Evolutionary conservation across 2,113 vertebrate species (phyloP).

Genomic region (Lampris megalopsis): DNA sequence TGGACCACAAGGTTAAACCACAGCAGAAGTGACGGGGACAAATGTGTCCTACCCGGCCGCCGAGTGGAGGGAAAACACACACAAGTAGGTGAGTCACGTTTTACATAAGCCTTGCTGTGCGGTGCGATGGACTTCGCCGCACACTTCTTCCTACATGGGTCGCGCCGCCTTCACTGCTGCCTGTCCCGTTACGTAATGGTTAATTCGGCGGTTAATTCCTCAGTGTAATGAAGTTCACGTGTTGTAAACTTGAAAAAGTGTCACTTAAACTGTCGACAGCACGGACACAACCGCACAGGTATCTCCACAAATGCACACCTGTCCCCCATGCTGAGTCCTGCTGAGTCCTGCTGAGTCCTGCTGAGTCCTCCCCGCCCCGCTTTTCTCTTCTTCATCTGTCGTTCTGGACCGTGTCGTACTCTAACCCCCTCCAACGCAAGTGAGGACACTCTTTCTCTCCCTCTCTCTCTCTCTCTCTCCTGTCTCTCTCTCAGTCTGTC

Average conservation of each 20-base stretch:
- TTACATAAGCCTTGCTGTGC: no score
- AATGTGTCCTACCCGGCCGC: no score
- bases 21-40: no score
- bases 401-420: conserved; percentile 69
- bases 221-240: conserved; percentile 34
- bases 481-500: no score
- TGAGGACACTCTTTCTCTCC: background rate
- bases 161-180: no score
- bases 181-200: no score
- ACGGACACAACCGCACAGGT: background rate
- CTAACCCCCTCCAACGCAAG: conserved; percentile 63
- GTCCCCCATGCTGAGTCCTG: conserved; percentile 54
- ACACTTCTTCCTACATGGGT: no score
- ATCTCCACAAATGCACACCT: conserved; percentile 44
- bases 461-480: no score
- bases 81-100: no score
- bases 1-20: no score
- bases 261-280: background rate
- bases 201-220: background rate
- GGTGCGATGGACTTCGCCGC: no score
- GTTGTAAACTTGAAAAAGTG: conserved; percentile 50
- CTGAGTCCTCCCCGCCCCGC: conserved; percentile 63
- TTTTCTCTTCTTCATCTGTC: conserved; percentile 64
- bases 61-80: no score
- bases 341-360: conserved; percentile 61